These are phyloP conservation scores for Patagioenas fasciata DNA, from an alignment of 2,113 vertebrate species.

Conservation along the genomic window DNA sequence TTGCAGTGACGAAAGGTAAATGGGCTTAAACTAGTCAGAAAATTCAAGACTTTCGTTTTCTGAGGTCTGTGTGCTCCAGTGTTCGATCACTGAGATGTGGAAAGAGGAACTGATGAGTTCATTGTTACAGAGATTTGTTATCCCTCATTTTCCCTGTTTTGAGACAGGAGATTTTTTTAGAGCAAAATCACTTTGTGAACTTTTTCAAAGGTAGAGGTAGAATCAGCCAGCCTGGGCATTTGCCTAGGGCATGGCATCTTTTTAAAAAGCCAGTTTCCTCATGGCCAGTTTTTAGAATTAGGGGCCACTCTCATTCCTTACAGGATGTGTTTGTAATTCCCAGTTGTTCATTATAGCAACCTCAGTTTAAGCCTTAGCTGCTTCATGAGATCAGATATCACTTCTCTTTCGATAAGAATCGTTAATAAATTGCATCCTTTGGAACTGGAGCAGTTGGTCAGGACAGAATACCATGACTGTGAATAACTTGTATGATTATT, in stretches of 20 bases:
- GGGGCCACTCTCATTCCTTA: not conserved
- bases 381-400: not conserved
- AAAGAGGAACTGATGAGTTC: not conserved
- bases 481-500: conserved; percentile 6
- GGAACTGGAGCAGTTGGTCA: not conserved
- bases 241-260: not conserved
- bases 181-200: not conserved
- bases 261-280: not conserved
- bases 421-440: not conserved
- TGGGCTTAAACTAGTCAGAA: not conserved
- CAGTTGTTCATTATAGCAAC: not conserved
- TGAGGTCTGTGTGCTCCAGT: not conserved
- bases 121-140: not conserved
- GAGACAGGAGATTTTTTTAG: not conserved
- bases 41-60: not conserved
- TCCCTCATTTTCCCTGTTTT: not conserved
- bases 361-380: not conserved
- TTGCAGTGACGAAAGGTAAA: not conserved
- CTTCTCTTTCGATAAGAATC: not conserved
- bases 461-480: not conserved
- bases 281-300: not conserved
- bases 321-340: not conserved
- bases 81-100: not conserved
- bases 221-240: not conserved
- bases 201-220: not conserved